Evolutionary conservation across 2,113 vertebrate genomes (phyloP).

Genomic region (Albula goreensis): DNA sequence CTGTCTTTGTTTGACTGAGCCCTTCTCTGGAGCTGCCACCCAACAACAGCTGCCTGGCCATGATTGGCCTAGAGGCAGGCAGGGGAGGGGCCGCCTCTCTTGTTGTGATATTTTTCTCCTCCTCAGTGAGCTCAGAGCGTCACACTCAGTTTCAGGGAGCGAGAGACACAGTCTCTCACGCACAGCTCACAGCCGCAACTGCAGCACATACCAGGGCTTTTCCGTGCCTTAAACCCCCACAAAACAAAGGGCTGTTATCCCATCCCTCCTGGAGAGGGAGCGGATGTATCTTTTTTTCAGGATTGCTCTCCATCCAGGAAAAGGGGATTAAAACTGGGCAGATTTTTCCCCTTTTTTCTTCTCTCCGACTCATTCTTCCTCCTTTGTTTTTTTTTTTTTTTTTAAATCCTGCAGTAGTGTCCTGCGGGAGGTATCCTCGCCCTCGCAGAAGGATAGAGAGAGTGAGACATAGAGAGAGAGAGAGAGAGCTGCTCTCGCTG

Average conservation of each 20-base stretch:
- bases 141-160: constrained; percentile 19
- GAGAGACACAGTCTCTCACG: background rate
- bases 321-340: background rate
- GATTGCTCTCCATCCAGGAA: background rate
- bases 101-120: constrained; percentile 26
- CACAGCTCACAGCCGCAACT: background rate
- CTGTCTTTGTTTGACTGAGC: constrained; percentile 30
- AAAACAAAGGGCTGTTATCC: background rate
- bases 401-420: constrained; percentile 16
- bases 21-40: constrained; percentile 26
- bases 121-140: background rate
- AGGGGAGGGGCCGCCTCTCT: constrained; percentile 7
- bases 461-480: constrained; percentile 42
- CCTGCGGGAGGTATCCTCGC: constrained; percentile 33
- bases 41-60: constrained; percentile 22
- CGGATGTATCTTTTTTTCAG: background rate
- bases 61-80: constrained; percentile 8
- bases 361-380: background rate
- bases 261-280: background rate
- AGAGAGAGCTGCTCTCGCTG: constrained; percentile 44
- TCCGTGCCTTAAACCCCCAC: background rate
- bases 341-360: background rate
- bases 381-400: background rate
- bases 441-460: background rate
- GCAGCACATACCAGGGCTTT: background rate